Conservation (phyloP, 1,140 invertebrate species). For the Drosophila serrata region DNA sequence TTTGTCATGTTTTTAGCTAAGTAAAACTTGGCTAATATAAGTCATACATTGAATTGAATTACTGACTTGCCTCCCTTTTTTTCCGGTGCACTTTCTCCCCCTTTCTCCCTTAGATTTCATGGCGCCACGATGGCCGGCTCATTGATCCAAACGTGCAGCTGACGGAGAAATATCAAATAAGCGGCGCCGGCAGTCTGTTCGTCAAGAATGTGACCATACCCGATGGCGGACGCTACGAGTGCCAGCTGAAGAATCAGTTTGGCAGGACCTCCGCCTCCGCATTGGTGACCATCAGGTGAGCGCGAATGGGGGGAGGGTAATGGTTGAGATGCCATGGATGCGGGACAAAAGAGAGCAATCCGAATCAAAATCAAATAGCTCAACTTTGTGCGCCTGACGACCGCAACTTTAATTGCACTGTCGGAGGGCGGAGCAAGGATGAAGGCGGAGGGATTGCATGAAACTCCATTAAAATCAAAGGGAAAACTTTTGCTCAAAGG, state of each 20-base stretch:
- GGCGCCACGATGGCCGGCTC: slow-evolving; percentile 92
- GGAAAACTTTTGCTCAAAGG: slow-evolving; percentile 64
- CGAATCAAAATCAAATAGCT: slow-evolving; percentile 50
- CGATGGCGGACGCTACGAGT: slow-evolving; percentile 96
- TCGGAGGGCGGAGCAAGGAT: slow-evolving; percentile 4
- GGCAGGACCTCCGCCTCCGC: slow-evolving; percentile 91
- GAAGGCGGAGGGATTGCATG: slow-evolving; percentile 26
- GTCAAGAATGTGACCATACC: slow-evolving; percentile 90
- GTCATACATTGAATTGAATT: too few species aligned
- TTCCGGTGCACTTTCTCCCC: not conserved
- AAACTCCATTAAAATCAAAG: slow-evolving; percentile 67
- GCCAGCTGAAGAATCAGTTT: slow-evolving; percentile 92
- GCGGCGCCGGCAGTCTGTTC: slow-evolving; percentile 91
- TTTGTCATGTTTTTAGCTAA: too few species aligned
- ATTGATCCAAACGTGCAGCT: slow-evolving; percentile 85
- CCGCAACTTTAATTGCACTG: slow-evolving; percentile 61
- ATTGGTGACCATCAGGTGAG: slow-evolving; percentile 88
- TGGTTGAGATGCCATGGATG: not conserved
- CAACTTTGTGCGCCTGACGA: slow-evolving; percentile 41
- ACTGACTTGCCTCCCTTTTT: not conserved
- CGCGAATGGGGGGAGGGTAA: not conserved
- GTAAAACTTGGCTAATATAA: not conserved
- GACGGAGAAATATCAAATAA: slow-evolving; percentile 86
- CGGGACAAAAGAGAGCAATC: slow-evolving; percentile 10
- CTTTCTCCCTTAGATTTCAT: slow-evolving; percentile 86